These are phyloP conservation scores for Montipora cactus DNA, from an alignment of 64 coral and sea anemone species.

Conservation along the genomic window DNA sequence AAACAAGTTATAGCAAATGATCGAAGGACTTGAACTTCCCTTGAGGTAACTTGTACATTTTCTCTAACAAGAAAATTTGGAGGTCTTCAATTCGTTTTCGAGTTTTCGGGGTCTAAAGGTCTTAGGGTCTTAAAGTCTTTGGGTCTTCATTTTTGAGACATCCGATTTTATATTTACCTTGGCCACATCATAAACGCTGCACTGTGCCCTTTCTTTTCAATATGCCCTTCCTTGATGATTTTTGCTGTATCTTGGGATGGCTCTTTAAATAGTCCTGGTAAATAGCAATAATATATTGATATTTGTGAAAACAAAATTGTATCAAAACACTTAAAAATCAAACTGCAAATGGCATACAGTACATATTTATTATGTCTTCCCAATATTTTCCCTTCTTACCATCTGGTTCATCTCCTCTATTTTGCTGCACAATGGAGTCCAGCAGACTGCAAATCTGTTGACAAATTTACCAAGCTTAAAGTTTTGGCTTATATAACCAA, in stretches of 20 bases:
- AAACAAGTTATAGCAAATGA: no score
- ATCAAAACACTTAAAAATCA: neutral
- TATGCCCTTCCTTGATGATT: constrained; percentile 93
- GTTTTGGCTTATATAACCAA: no score
- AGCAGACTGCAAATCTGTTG: constrained; percentile 79
- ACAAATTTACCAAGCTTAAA: neutral
- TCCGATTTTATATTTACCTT: constrained; percentile 49
- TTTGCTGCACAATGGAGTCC: constrained; percentile 80
- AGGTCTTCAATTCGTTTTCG: no score
- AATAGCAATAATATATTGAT: neutral
- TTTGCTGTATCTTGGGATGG: constrained; percentile 21
- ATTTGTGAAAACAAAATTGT: neutral
- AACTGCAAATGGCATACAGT: neutral
- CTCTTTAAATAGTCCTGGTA: constrained; percentile 35
- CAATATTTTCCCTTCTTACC: constrained; percentile 19
- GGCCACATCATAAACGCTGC: constrained; percentile 99
- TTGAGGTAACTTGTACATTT: no score
- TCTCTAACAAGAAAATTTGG: no score
- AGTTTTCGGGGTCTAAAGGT: neutral
- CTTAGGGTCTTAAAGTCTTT: neutral
- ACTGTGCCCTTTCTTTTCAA: constrained; percentile 98
- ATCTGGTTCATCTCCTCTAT: constrained; percentile 70
- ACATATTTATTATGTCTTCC: neutral
- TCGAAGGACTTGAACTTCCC: no score
- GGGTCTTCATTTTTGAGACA: neutral